Percentiles rank a stretch among this genome's conserved stretches.
Conservation (phyloP, 1,140 invertebrate species). For the Drosophila suzukii region DNA sequence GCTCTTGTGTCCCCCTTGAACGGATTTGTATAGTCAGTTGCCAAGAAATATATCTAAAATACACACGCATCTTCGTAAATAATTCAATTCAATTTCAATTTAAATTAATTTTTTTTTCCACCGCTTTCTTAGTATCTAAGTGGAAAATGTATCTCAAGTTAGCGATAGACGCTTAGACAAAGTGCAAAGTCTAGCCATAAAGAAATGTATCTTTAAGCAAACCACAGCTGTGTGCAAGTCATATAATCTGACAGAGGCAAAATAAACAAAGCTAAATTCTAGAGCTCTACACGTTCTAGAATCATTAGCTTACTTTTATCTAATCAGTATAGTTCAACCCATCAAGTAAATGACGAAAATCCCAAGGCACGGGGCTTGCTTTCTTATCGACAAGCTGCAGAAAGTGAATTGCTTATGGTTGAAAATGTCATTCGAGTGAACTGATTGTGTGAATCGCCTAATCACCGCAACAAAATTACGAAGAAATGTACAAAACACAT, state of each 20-base stretch:
- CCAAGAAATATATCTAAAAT: conserved; percentile 41
- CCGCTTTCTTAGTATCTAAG: background rate
- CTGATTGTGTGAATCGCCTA: conserved; percentile 20
- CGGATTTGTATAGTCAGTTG: conserved; percentile 47
- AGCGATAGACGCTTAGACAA: background rate
- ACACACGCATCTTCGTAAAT: conserved; percentile 4
- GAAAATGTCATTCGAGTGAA: conserved; percentile 15
- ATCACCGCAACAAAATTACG: conserved; percentile 25
- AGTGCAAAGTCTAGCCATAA: background rate
- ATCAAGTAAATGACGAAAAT: conserved; percentile 17
- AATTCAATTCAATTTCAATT: conserved; percentile 10
- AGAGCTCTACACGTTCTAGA: conserved; percentile 27
- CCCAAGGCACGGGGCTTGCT: conserved; percentile 11
- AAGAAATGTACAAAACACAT: background rate
- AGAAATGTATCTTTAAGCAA: background rate
- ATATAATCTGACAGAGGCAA: conserved; percentile 3
- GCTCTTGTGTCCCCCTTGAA: conserved; percentile 20
- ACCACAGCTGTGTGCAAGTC: conserved; percentile 9
- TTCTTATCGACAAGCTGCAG: conserved; percentile 35
- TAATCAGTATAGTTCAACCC: conserved; percentile 22
- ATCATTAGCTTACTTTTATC: conserved; percentile 22
- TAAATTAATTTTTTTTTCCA: background rate
- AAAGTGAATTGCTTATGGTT: conserved; percentile 18
- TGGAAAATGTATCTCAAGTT: conserved; percentile 10
- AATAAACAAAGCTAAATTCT: conserved; percentile 9